Evolutionary conservation across 1,140 invertebrate genomes (phyloP).

Genomic region (Schmidtea mediterranea): DNA sequence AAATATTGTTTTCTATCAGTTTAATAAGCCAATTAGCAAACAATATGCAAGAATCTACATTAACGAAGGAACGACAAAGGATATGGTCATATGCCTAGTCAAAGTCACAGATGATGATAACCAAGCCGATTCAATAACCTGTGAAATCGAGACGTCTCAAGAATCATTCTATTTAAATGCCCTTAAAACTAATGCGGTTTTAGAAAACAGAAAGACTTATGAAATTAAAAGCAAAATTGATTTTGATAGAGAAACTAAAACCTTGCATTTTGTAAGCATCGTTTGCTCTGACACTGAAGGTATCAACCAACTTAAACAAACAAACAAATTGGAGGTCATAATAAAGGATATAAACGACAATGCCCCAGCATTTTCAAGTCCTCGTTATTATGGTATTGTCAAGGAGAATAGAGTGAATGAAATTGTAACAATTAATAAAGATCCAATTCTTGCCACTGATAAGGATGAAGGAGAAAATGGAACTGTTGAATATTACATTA

Average conservation of each 20-base stretch:
- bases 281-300: conserved; percentile 7
- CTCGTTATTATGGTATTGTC: background rate
- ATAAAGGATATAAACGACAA: conserved; percentile 68
- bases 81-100: no score
- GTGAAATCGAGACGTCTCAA: no score
- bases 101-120: no score
- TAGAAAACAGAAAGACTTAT: conserved; percentile 4
- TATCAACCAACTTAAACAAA: conserved; percentile 32
- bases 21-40: no score
- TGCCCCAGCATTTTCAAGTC: conserved; percentile 39
- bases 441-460: background rate
- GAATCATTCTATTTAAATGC: no score
- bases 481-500: background rate
- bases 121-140: no score
- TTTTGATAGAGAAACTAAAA: conserved; percentile 9
- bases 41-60: no score
- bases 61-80: no score
- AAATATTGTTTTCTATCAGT: no score
- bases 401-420: background rate
- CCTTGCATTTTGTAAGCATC: conserved; percentile 5
- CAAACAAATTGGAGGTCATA: conserved; percentile 38
- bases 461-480: conserved; percentile 1
- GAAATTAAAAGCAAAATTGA: conserved; percentile 6
- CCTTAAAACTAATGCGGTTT: background rate
- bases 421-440: background rate